Conservation (phyloP, 2,888 invertebrate genomes). For the Chymomyza procnemis region DNA sequence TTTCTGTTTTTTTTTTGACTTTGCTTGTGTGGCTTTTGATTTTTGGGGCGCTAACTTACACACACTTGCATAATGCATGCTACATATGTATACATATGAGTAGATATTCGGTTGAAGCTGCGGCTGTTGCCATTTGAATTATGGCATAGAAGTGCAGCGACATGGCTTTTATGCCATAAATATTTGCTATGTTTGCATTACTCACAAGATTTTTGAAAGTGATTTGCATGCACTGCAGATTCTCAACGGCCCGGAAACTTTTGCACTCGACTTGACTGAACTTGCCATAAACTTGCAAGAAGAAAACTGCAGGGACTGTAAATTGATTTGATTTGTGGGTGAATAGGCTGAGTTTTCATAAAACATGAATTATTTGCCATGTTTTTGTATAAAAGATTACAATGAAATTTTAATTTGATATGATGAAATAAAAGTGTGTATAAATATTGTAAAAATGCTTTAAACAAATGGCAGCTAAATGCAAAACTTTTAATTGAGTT, state of each 20-base stretch:
- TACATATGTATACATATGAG: slow-evolving; percentile 4
- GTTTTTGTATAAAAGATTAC: background rate
- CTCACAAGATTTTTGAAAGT: slow-evolving; percentile 54
- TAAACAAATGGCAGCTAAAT: background rate
- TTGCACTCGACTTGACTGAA: slow-evolving; percentile 43
- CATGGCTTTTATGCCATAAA: slow-evolving; percentile 65
- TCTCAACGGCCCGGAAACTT: slow-evolving; percentile 55
- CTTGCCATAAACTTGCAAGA: slow-evolving; percentile 19
- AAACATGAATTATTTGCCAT: slow-evolving; percentile 1
- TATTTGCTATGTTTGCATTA: slow-evolving; percentile 65
- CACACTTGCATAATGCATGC: background rate
- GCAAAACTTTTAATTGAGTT: no score
- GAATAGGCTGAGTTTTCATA: background rate
- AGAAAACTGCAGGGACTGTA: background rate
- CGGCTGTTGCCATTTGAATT: slow-evolving; percentile 55
- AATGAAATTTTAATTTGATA: background rate
- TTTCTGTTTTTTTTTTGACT: no score
- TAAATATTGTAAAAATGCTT: background rate
- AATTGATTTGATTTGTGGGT: slow-evolving; percentile 3
- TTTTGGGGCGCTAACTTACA: background rate
- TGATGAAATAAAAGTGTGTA: background rate
- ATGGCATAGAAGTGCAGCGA: slow-evolving; percentile 63
- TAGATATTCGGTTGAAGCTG: background rate
- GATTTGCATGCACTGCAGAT: slow-evolving; percentile 43
- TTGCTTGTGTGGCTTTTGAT: slow-evolving; percentile 19